These are phyloP conservation scores for Cephus pygmeus DNA, from an alignment of 2,888 invertebrate genomes.

Conservation along the genomic window DNA sequence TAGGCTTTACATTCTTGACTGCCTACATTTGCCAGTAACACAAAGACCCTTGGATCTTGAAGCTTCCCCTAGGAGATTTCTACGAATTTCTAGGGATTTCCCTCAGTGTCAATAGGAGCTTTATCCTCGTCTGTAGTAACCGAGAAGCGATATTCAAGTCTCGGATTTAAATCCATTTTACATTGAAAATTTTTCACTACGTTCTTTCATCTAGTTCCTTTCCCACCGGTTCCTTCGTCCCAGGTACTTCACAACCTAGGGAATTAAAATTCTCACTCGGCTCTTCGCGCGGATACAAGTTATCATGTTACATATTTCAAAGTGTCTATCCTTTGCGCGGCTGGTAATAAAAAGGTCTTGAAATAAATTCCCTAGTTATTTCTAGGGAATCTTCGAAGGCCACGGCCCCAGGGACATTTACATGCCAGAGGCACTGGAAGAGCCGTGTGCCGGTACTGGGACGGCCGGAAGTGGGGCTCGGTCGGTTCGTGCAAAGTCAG, in stretches of 20 bases:
- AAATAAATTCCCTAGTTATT: not conserved
- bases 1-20: not conserved
- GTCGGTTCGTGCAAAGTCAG: constrained; percentile 1
- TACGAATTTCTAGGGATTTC: not conserved
- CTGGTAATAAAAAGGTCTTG: not conserved
- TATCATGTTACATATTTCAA: not conserved
- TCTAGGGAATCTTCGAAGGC: not conserved
- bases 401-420: not conserved
- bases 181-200: not conserved
- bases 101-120: not conserved
- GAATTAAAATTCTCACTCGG: not conserved
- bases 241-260: not conserved
- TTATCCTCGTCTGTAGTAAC: not conserved
- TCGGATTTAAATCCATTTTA: not conserved
- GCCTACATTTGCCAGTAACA: not conserved
- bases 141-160: not conserved
- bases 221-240: not conserved
- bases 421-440: not conserved
- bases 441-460: not conserved
- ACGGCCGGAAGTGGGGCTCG: not conserved
- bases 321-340: not conserved
- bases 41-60: not conserved
- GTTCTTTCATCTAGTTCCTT: not conserved
- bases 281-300: not conserved
- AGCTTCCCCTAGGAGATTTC: not conserved